Conservation (phyloP, 2,797 vertebrate species). For the Gymnoscopelus braueri region DNA sequence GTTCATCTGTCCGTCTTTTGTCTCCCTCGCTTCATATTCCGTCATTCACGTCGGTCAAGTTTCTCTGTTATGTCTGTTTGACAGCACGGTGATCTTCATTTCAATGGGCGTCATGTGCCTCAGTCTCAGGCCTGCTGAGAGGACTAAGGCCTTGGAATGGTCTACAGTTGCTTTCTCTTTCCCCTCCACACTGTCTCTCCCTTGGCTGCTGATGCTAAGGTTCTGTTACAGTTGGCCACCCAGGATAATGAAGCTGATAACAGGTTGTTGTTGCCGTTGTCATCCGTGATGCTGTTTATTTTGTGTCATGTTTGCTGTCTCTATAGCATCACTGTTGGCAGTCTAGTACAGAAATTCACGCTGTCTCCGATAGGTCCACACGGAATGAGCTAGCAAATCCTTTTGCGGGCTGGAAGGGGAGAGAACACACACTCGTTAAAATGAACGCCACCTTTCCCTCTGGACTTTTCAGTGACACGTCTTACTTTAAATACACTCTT, state of each 20-base stretch:
- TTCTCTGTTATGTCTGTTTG: constrained; percentile 48
- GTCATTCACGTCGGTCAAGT: constrained; percentile 27
- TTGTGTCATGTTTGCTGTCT: constrained; percentile 61
- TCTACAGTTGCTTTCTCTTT: constrained; percentile 37
- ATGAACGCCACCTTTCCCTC: constrained; percentile 53
- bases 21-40: constrained; percentile 39
- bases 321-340: constrained; percentile 69
- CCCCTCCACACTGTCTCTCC: constrained; percentile 56
- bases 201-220: constrained; percentile 83
- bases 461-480: constrained; percentile 52
- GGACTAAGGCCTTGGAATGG: constrained; percentile 87
- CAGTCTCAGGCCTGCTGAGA: constrained; percentile 99
- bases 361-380: constrained; percentile 96
- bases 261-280: constrained; percentile 87
- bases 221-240: constrained; percentile 86
- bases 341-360: constrained; percentile 92
- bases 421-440: constrained; percentile 78
- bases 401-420: constrained; percentile 94
- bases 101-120: constrained; percentile 81
- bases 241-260: constrained; percentile 93
- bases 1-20: constrained; percentile 35
- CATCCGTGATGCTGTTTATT: constrained; percentile 55
- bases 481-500: too few species aligned
- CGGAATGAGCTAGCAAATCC: constrained; percentile 99
- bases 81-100: constrained; percentile 63